A percentile compares a stretch with the other conserved stretches of the same genome.
phyloP scores from a whole-genome alignment of 2,113 vertebrate species.

The Lagopus muta region DNA sequence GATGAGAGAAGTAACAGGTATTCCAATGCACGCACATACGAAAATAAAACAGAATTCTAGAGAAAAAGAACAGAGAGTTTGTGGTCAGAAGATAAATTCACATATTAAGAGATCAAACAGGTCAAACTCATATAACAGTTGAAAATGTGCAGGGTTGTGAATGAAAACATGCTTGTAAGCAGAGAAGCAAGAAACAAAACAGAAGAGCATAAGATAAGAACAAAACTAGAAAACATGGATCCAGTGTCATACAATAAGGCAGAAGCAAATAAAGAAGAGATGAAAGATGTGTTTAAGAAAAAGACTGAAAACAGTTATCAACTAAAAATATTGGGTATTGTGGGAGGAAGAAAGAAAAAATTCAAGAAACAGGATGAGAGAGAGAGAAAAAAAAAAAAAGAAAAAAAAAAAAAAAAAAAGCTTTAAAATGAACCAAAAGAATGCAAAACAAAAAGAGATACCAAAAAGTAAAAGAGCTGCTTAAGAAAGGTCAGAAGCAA shows the following conservation, averaged over 20 bases:
- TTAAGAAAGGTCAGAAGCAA: neutral
- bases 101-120: neutral
- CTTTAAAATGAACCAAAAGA: neutral
- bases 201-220: neutral
- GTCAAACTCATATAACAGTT: neutral
- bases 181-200: neutral
- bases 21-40: neutral
- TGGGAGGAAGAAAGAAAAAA: neutral
- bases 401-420: neutral
- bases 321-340: neutral
- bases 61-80: neutral
- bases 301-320: neutral
- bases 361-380: fast-evolving
- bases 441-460: neutral
- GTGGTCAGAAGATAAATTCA: neutral
- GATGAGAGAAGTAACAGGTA: neutral
- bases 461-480: neutral
- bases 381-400: neutral
- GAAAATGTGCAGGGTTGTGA: neutral
- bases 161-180: neutral
- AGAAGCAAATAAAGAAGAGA: neutral
- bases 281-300: fast-evolving
- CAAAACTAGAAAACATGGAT: neutral
- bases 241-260: neutral
- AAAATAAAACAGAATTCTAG: neutral